phyloP scores from a whole-genome alignment of 1,140 invertebrate genomes.

The Cyclargus thomasi region DNA sequence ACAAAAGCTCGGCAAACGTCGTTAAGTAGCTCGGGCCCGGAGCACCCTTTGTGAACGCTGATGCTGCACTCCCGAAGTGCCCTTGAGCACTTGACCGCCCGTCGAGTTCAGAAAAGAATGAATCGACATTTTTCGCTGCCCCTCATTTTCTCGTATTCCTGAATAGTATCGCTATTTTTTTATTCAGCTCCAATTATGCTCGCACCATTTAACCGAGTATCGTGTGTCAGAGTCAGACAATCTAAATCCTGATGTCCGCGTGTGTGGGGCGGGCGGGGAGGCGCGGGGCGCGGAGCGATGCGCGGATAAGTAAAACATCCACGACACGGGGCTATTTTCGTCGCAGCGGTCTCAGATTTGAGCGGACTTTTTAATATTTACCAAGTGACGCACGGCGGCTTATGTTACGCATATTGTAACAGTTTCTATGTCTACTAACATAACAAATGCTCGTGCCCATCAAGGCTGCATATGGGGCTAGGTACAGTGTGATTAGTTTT shows the following conservation, averaged over 20 bases:
- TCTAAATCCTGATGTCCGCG: slow-evolving; percentile 16
- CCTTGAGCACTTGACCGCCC: slow-evolving; percentile 63
- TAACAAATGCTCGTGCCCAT: slow-evolving; percentile 65
- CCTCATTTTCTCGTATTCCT: slow-evolving; percentile 12
- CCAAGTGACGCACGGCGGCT: slow-evolving; percentile 63
- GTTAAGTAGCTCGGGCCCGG: slow-evolving; percentile 41
- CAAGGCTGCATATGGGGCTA: slow-evolving; percentile 61
- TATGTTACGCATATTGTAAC: slow-evolving; percentile 49
- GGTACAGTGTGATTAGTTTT: slow-evolving; percentile 62
- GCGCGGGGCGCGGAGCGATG: not conserved
- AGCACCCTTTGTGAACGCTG: slow-evolving; percentile 56
- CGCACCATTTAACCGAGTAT: not conserved
- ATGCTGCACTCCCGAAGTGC: slow-evolving; percentile 41
- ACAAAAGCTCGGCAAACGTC: slow-evolving; percentile 42
- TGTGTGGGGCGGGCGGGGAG: slow-evolving; percentile 15
- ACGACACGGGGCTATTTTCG: slow-evolving; percentile 55
- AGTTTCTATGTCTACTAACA: slow-evolving; percentile 69
- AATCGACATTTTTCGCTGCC: slow-evolving; percentile 41
- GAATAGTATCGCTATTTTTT: not conserved
- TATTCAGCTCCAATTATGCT: not conserved
- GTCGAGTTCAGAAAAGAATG: slow-evolving; percentile 47
- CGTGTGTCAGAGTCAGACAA: slow-evolving; percentile 5
- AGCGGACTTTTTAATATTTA: slow-evolving; percentile 46
- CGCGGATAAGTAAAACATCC: slow-evolving; percentile 31
- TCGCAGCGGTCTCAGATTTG: slow-evolving; percentile 40